Evolutionary conservation across 2,113 vertebrate species (phyloP), one percentile per base, ranked within the genome.

Genomic region (Syngnathoides biaculeatus): DNA sequence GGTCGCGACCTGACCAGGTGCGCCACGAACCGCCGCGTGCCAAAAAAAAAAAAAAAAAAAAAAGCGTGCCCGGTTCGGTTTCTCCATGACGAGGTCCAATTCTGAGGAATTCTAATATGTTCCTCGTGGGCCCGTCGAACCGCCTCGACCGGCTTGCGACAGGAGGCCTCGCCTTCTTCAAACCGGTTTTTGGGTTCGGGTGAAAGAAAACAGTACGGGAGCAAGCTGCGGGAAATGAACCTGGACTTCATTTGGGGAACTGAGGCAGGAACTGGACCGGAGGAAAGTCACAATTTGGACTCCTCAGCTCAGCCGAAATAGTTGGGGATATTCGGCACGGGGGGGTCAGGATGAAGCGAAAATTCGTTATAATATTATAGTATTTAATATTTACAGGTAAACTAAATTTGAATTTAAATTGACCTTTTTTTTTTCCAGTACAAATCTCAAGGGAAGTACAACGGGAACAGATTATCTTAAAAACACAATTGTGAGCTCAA

Each of bases 1-100:
- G 66, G 65, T 60, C 64, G 24, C 64, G 64, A 47, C 58, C 30
- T 59, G 79, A 58, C 76, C 90, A 92, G 87, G 87, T 92, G 88
- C 86, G 79, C 60, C 8, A 13, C 24, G 84, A 79, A 83, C 57
- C n/a, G n/a, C n/a, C n/a, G 64, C 2, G 6, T 72, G 85, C 89
- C 91, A 87, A 69, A 40, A 60, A 14, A 26, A 26, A n/a, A n/a
- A n/a, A n/a, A n/a, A n/a, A n/a, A n/a, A n/a, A n/a, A n/a, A 45
- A 50, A 50, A 57, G 7, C 1, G 14, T 14, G 14, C n/a, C n/a
- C n/a, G n/a, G n/a, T n/a, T n/a, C n/a, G 22, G 26, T 22, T 26
- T 55, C 26, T 57, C 14, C 27, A 45, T 47, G 15, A 53, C 68
- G 74, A 70, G 53, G 55, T 78, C 48, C 67, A 57, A 64, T 14